Evolutionary conservation across 2,113 vertebrate species (phyloP), one percentile per base, ranked within the genome.

Genomic region (Tenrec ecaudatus): DNA sequence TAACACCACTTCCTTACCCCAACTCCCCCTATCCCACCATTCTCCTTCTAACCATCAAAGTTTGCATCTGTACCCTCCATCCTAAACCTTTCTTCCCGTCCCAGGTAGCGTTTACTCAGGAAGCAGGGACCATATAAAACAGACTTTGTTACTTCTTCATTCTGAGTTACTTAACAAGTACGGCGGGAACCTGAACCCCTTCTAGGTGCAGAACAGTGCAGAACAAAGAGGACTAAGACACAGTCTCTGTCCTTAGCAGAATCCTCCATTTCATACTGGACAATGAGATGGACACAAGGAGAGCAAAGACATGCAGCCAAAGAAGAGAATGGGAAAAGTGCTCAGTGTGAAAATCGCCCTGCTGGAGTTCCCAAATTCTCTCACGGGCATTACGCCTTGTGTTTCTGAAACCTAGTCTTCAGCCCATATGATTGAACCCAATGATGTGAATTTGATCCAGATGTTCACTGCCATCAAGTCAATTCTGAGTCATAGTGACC

Each of bases 81-180:
- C 86, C 16, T 53, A 64, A 90, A 23, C 78, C 20, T 71, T 64
- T 92, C 64, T 75, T 66, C 10, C 6, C 15, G 53, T 71, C 58
- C 58, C 20, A 33, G 6, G 17, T 75, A 81, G 79, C 64, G 31
- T 71, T 68, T 78, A 43, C n/a, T 77, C 73, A 76, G 73, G 38
- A 71, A 86, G 77, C 53, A 60, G 12, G 73, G 47, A 58, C 75
- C 6, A 31, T 47, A 58, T 91, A 68, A 91, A 79, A 58, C 43
- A 47, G 43, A 47, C 10, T 5, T 47, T 77, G 12, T 31, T 82
- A 23, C 79, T 92, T 91, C 78, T 82, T 90, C 20, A 22, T 83
- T 78, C 90, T 83, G 33, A 77, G 38, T 38, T 86, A 73, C 38
- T 88, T 91, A 95, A 78, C 11, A 12, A 88, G 14, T 88, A 82